Percentiles rank a stretch among this genome's conserved stretches.
phyloP scores from a whole-genome alignment of 2,888 invertebrate genomes.

The Neoaliturus tenellus region DNA sequence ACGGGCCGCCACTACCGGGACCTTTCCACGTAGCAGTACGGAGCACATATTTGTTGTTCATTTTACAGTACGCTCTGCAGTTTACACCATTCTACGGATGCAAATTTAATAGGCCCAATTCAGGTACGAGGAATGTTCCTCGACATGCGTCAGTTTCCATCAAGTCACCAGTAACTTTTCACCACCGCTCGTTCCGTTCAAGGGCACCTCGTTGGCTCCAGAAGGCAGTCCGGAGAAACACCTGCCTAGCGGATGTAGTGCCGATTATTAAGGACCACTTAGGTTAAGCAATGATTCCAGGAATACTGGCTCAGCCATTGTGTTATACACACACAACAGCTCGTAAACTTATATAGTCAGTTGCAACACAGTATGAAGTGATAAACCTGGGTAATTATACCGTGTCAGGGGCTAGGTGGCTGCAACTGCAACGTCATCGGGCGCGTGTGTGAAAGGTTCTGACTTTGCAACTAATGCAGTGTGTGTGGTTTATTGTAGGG shows the following conservation, averaged over 20 bases:
- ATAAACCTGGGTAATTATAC: constrained; percentile 27
- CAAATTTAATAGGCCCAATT: no score
- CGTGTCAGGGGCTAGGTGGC: constrained; percentile 17
- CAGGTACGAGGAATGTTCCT: no score
- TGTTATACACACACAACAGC: constrained; percentile 51
- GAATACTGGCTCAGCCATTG: constrained; percentile 49
- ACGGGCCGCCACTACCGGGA: neutral
- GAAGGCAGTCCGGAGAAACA: neutral
- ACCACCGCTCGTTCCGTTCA: neutral
- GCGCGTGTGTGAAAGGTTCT: no score
- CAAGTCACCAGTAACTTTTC: neutral
- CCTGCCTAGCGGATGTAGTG: constrained; percentile 38
- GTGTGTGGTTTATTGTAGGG: no score
- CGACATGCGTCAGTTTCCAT: neutral
- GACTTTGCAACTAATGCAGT: no score
- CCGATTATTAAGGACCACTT: constrained; percentile 42
- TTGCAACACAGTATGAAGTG: constrained; percentile 48
- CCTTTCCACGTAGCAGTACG: neutral
- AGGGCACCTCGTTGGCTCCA: neutral
- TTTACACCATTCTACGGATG: no score
- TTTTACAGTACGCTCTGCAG: no score
- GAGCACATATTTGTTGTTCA: no score
- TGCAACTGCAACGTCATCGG: no score
- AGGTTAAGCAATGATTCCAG: constrained; percentile 45
- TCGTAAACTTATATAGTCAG: constrained; percentile 49